phyloP scores from a whole-genome alignment of 2,113 vertebrate genomes.

The Columba janthina region DNA sequence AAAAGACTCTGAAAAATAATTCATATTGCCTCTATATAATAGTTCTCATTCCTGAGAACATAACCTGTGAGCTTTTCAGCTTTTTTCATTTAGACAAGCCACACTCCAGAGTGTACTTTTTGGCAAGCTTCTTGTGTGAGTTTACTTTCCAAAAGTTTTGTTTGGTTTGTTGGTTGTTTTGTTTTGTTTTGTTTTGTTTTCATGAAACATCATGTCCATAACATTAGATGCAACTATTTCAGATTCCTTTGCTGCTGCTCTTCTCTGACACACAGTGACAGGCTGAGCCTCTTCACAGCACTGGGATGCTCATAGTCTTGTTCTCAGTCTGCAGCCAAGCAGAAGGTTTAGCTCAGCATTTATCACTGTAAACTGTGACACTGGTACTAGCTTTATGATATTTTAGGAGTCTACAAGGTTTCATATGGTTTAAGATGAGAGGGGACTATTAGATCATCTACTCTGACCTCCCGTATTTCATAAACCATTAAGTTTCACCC shows the following conservation, averaged over 20 bases:
- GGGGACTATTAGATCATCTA: slow-evolving; percentile 47
- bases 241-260: not conserved
- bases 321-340: slow-evolving; percentile 29
- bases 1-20: not conserved
- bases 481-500: slow-evolving; percentile 52
- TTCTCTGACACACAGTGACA: not conserved
- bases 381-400: slow-evolving; percentile 23
- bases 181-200: not conserved
- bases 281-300: not conserved
- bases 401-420: slow-evolving; percentile 27
- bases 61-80: not conserved
- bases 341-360: slow-evolving; percentile 41
- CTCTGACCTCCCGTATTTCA: slow-evolving; percentile 42
- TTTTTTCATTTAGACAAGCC: no score
- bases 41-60: not conserved
- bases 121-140: not conserved
- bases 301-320: not conserved
- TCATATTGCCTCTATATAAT: accelerated
- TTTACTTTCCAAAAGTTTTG: not conserved
- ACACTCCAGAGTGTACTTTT: not conserved
- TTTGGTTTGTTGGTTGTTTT: no score
- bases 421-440: slow-evolving; percentile 62
- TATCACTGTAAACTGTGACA: slow-evolving; percentile 31
- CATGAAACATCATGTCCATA: not conserved
- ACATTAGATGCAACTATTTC: not conserved